Conservation (phyloP, 2,797 vertebrate species). For the Sternarchorhynchus goeldii region DNA sequence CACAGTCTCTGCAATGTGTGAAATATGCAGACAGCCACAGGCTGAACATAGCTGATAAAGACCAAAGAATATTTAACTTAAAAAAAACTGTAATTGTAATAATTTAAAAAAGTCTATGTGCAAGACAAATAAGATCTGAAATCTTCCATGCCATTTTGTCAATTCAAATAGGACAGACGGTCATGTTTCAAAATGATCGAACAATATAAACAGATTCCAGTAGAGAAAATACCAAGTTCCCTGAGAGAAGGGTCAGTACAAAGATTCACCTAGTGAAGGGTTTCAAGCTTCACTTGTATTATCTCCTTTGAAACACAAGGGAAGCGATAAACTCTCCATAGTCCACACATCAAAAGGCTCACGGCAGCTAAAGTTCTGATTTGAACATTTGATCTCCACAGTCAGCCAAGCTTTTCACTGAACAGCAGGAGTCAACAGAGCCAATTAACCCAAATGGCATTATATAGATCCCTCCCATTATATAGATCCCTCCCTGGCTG, state of each 20-base stretch:
- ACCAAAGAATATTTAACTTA: background rate
- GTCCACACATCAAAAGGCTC: background rate
- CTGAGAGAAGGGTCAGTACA: no score
- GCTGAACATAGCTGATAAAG: background rate
- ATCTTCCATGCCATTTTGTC: background rate
- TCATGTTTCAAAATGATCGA: background rate
- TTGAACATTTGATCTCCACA: background rate
- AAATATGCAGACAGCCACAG: conserved; percentile 20
- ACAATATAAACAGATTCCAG: background rate
- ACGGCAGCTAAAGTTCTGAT: no score
- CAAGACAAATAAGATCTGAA: background rate
- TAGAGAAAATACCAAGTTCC: background rate
- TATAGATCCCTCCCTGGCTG: conserved; percentile 29
- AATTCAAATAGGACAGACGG: background rate
- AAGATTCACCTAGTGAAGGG: no score
- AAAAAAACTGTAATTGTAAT: background rate
- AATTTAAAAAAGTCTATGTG: no score
- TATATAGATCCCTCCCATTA: conserved; percentile 15
- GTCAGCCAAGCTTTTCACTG: conserved; percentile 28
- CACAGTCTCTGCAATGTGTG: background rate
- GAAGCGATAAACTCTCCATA: background rate
- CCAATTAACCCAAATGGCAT: conserved; percentile 52
- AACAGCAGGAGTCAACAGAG: conserved; percentile 43
- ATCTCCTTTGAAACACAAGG: background rate
- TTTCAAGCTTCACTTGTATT: no score